These are phyloP conservation scores for Sparidentex hasta DNA, from an alignment of 2,797 vertebrate species.

Conservation along the genomic window DNA sequence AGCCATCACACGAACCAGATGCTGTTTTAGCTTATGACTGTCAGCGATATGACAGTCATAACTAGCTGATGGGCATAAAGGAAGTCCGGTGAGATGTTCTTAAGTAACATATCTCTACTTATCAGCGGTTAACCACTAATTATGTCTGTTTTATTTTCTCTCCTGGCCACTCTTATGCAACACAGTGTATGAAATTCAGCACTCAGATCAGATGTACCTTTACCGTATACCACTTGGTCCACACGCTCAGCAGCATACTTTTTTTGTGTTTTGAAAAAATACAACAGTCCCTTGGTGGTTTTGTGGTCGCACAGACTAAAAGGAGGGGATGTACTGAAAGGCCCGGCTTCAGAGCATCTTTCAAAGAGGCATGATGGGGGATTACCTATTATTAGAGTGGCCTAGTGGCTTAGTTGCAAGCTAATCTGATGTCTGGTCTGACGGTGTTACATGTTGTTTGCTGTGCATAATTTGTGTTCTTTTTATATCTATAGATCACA, in stretches of 20 bases:
- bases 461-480: background rate
- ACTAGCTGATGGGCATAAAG: background rate
- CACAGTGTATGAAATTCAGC: background rate
- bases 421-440: slow-evolving; percentile 55
- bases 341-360: slow-evolving; percentile 21
- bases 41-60: background rate
- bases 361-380: slow-evolving; percentile 33
- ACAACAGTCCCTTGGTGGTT: background rate
- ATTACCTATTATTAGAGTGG: slow-evolving; percentile 76
- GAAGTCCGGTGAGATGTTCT: background rate
- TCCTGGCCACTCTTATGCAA: background rate
- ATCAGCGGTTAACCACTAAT: background rate
- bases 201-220: background rate
- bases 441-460: slow-evolving; percentile 25
- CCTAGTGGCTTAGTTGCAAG: slow-evolving; percentile 56
- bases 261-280: background rate
- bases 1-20: no score
- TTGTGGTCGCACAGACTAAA: slow-evolving; percentile 9
- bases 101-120: background rate
- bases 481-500: background rate
- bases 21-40: background rate
- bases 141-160: background rate
- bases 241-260: background rate
- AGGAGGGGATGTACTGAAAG: slow-evolving; percentile 12
- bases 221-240: background rate